These are phyloP conservation scores for Nibea albiflora DNA, from an alignment of 2,113 vertebrate genomes.

Conservation along the genomic window DNA sequence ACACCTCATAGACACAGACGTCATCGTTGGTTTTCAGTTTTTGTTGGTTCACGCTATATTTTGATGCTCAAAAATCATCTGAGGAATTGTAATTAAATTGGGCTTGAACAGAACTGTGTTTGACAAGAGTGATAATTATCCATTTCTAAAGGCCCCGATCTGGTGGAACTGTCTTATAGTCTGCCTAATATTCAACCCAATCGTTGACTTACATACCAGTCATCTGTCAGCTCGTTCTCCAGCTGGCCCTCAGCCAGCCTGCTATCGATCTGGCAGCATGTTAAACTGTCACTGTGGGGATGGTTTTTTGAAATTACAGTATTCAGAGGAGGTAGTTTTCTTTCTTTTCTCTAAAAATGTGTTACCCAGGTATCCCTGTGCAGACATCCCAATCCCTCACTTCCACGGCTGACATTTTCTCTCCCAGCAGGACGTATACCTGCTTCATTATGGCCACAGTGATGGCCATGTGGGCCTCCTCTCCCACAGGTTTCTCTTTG, in stretches of 20 bases:
- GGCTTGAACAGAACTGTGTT: not conserved
- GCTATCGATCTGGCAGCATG: slow-evolving; percentile 30
- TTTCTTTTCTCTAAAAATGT: slow-evolving; percentile 29
- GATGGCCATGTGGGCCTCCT: slow-evolving; percentile 20
- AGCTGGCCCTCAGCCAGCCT: slow-evolving; percentile 21
- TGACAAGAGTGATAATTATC: not conserved
- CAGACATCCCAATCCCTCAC: slow-evolving; percentile 27
- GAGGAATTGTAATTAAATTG: not conserved
- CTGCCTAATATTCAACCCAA: not conserved
- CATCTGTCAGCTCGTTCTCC: slow-evolving; percentile 15
- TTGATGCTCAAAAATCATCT: not conserved
- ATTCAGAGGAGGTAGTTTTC: slow-evolving; percentile 45
- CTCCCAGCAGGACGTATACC: slow-evolving; percentile 46
- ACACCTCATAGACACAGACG: too few species aligned
- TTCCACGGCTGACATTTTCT: slow-evolving; percentile 66
- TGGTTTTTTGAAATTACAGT: not conserved
- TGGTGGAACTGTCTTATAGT: not conserved
- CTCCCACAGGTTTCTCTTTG: slow-evolving; percentile 27
- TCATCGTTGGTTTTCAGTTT: not conserved
- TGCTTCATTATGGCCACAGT: slow-evolving; percentile 47
- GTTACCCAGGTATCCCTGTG: slow-evolving; percentile 24
- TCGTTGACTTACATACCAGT: not conserved
- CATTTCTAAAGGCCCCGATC: not conserved
- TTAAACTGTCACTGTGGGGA: slow-evolving; percentile 30
- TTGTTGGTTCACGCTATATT: not conserved